Evolutionary conservation across 2,888 invertebrate species (phyloP).

Genomic region (Pycnomerus fuliginosus): DNA sequence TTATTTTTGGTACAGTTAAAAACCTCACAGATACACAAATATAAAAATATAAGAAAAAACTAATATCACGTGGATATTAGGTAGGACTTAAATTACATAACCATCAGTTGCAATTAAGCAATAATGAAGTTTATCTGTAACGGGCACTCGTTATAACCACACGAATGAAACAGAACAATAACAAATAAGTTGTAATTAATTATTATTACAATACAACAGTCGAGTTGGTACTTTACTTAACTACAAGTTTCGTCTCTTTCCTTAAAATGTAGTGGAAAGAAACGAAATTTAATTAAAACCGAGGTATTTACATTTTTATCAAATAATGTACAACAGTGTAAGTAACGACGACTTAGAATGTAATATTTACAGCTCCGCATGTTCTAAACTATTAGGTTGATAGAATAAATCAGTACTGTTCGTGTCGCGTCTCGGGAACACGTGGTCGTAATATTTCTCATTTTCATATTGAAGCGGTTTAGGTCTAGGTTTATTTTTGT

Average conservation of each 20-base stretch:
- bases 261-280: not conserved
- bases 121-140: not conserved
- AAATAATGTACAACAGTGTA: slow-evolving; percentile 17
- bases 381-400: slow-evolving; percentile 48
- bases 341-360: slow-evolving; percentile 16
- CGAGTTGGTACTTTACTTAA: too few species aligned
- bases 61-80: slow-evolving; percentile 1
- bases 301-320: slow-evolving; percentile 19
- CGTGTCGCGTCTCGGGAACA: slow-evolving; percentile 55
- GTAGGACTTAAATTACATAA: not conserved
- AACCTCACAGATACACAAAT: slow-evolving; percentile 13
- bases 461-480: slow-evolving; percentile 61
- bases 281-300: slow-evolving; percentile 4
- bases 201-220: too few species aligned
- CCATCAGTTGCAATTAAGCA: not conserved
- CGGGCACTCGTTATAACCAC: not conserved
- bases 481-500: slow-evolving; percentile 54
- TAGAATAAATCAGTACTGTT: slow-evolving; percentile 45
- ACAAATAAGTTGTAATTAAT: too few species aligned
- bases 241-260: too few species aligned
- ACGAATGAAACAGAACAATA: too few species aligned
- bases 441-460: slow-evolving; percentile 63
- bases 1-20: slow-evolving; percentile 7
- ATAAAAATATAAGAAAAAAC: slow-evolving; percentile 6
- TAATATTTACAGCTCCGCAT: slow-evolving; percentile 52